These are phyloP conservation scores for Tetramorium alpestre DNA, from an alignment of 1,140 invertebrate genomes.

Conservation along the genomic window DNA sequence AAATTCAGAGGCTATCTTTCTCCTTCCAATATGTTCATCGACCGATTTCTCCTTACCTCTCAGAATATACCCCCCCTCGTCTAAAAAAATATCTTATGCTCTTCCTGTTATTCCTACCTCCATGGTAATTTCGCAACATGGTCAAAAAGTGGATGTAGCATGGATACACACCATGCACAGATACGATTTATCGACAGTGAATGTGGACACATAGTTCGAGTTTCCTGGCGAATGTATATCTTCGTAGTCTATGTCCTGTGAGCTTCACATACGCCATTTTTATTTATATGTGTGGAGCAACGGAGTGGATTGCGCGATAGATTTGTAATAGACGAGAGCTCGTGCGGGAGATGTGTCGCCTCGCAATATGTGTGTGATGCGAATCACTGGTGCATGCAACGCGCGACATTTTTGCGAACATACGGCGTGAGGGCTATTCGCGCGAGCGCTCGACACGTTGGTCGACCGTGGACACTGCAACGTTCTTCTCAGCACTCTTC, in stretches of 20 bases:
- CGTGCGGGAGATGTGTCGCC: slow-evolving; percentile 18
- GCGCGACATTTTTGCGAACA: not conserved
- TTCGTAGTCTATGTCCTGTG: not conserved
- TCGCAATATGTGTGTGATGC: slow-evolving; percentile 41
- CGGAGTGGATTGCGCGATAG: slow-evolving; percentile 40
- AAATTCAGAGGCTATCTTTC: too few relatives aligned
- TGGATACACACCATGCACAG: too few relatives aligned
- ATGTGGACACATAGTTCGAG: too few relatives aligned
- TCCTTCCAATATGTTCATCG: too few relatives aligned
- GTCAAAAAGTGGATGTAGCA: too few relatives aligned
- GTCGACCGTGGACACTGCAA: slow-evolving; percentile 62
- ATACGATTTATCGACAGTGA: too few relatives aligned
- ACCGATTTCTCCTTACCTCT: too few relatives aligned
- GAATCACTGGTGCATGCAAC: not conserved
- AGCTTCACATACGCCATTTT: slow-evolving; percentile 67
- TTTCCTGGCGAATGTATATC: not conserved
- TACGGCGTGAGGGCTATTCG: slow-evolving; percentile 57
- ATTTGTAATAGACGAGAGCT: slow-evolving; percentile 42
- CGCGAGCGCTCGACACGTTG: slow-evolving; percentile 68
- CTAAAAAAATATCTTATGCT: too few relatives aligned
- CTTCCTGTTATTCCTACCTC: too few relatives aligned
- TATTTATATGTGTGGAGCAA: slow-evolving; percentile 66
- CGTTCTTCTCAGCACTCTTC: slow-evolving; percentile 68
- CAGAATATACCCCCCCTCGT: too few relatives aligned
- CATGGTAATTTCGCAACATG: too few relatives aligned